Conservation (phyloP, 1,140 invertebrate species). For the Drosophila quadrilineata region DNA sequence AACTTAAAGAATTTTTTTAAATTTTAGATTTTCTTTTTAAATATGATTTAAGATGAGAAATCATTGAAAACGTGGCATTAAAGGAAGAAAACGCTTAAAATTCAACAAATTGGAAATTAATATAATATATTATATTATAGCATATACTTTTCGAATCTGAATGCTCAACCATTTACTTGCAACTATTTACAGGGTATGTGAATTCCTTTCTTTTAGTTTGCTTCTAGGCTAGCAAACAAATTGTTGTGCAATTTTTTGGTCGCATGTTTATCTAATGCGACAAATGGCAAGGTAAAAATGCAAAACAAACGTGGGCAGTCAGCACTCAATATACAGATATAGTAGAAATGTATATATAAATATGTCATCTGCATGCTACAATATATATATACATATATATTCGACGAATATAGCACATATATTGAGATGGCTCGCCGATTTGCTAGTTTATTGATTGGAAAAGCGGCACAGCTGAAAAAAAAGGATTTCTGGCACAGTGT, state of each 20-base stretch:
- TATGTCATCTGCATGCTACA: no score
- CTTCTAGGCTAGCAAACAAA: slow-evolving; percentile 52
- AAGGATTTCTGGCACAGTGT: slow-evolving; percentile 31
- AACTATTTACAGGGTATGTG: neutral
- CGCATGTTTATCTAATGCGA: slow-evolving; percentile 64
- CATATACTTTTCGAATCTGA: no score
- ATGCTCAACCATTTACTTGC: neutral
- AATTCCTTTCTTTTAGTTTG: slow-evolving; percentile 14
- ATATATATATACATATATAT: no score
- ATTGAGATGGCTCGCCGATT: slow-evolving; percentile 50
- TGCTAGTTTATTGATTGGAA: slow-evolving; percentile 67
- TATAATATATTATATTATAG: no score
- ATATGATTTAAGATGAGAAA: no score
- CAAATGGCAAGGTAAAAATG: slow-evolving; percentile 58
- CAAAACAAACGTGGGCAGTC: slow-evolving; percentile 42
- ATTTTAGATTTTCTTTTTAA: no score
- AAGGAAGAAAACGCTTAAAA: no score
- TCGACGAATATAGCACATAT: slow-evolving; percentile 2
- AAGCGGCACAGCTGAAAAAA: slow-evolving; percentile 35
- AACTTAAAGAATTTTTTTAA: no score
- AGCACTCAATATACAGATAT: neutral
- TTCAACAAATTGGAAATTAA: no score
- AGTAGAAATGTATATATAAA: neutral
- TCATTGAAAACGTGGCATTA: no score
- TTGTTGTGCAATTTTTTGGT: slow-evolving; percentile 39